phyloP scores from a whole-genome alignment of 1,140 invertebrate genomes.

The Antheraea mylitta region DNA sequence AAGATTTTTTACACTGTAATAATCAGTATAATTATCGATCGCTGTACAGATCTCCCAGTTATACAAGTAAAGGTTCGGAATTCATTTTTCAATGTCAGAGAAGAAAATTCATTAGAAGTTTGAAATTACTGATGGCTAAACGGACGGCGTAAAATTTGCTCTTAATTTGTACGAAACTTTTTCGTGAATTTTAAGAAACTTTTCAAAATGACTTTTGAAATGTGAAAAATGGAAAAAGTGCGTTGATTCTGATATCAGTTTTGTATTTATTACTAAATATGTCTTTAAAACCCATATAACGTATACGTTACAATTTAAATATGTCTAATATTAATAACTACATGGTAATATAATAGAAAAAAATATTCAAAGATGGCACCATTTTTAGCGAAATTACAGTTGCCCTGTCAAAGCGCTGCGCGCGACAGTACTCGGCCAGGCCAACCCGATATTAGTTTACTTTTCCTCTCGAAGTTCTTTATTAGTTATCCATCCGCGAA shows the following conservation, averaged over 20 bases:
- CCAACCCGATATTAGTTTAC: conserved; percentile 77
- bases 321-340: neutral
- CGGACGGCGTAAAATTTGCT: conserved; percentile 76
- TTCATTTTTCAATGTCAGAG: conserved; percentile 78
- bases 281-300: no score
- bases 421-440: conserved; percentile 19
- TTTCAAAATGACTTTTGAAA: conserved; percentile 72
- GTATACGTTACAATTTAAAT: no score
- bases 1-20: neutral
- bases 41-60: conserved; percentile 58
- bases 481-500: conserved; percentile 70
- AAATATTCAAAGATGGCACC: no score
- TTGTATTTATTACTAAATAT: conserved; percentile 37
- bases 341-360: neutral
- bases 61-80: conserved; percentile 59
- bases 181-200: conserved; percentile 71
- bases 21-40: conserved; percentile 6
- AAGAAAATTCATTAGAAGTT: conserved; percentile 79
- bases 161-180: conserved; percentile 77
- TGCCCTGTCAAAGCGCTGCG: neutral
- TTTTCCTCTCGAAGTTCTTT: conserved; percentile 76
- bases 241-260: conserved; percentile 59
- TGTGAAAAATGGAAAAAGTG: conserved; percentile 66
- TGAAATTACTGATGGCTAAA: conserved; percentile 78
- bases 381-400: neutral